A percentile compares a stretch with the other conserved stretches of the same genome.
Evolutionary conservation across 2,113 vertebrate genomes (phyloP).

Genomic region (Zosterops japonicus): DNA sequence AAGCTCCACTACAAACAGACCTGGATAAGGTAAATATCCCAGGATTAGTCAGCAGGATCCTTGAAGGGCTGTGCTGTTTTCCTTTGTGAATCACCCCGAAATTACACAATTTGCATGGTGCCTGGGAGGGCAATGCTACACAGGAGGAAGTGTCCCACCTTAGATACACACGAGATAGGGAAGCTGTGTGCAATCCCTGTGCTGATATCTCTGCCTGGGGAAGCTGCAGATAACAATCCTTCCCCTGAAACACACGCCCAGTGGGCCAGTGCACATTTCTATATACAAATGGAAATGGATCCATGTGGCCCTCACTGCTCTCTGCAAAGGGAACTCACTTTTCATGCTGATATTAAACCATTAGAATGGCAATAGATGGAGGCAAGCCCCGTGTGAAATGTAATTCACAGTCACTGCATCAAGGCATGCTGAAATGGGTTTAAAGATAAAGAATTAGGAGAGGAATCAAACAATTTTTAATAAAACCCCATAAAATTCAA

Average conservation of each 20-base stretch:
- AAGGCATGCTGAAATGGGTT: neutral
- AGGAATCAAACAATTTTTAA: neutral
- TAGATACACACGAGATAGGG: neutral
- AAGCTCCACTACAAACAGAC: neutral
- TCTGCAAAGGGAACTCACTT: neutral
- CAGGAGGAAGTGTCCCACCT: conserved; percentile 29
- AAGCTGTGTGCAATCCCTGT: neutral
- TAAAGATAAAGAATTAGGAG: neutral
- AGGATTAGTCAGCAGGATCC: conserved; percentile 20
- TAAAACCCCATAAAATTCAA: neutral
- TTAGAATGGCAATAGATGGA: neutral
- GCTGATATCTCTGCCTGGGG: neutral
- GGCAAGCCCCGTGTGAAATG: neutral
- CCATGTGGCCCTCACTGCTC: neutral
- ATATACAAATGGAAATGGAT: neutral
- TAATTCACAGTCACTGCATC: neutral
- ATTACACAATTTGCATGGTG: neutral
- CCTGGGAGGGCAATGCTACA: neutral
- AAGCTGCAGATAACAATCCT: neutral
- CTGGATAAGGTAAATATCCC: conserved; percentile 33
- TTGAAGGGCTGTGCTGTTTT: conserved; percentile 29
- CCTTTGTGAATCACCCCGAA: conserved; percentile 24
- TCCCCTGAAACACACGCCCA: neutral
- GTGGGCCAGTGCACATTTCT: accelerated
- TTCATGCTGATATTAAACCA: neutral